Percentiles rank a stretch among this genome's conserved stretches.
Evolutionary conservation across 2,797 vertebrate genomes (phyloP).

Genomic region (Pagetopsis macropterus): DNA sequence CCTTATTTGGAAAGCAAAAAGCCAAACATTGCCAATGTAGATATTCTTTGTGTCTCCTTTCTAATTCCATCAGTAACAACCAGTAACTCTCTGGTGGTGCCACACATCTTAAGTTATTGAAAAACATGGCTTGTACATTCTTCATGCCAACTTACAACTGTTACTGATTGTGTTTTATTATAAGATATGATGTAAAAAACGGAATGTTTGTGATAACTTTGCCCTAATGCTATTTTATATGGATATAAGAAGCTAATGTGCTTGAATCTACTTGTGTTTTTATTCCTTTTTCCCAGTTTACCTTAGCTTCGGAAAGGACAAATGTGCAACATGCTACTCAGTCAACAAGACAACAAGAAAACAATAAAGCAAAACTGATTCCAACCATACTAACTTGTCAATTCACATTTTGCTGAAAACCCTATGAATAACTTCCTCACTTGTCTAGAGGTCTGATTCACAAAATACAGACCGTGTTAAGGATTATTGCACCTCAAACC

Average conservation of each 20-base stretch:
- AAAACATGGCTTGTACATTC: conserved; percentile 51
- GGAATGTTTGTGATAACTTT: conserved; percentile 69
- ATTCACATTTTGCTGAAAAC: too few relatives aligned
- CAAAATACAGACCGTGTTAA: too few relatives aligned
- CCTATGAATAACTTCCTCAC: too few relatives aligned
- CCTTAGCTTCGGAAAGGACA: too few relatives aligned
- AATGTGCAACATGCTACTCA: too few relatives aligned
- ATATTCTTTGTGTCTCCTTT: conserved; percentile 33
- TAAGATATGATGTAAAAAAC: conserved; percentile 48
- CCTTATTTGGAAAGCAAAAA: conserved; percentile 9
- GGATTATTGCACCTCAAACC: too few relatives aligned
- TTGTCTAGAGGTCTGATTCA: too few relatives aligned
- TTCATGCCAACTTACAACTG: conserved; percentile 67
- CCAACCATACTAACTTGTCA: too few relatives aligned
- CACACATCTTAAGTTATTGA: conserved; percentile 75
- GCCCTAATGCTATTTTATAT: conserved; percentile 79
- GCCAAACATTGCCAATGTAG: conserved; percentile 26
- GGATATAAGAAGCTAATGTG: conserved; percentile 72
- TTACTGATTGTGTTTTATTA: conserved; percentile 69
- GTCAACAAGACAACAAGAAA: too few relatives aligned
- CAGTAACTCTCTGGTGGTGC: conserved; percentile 34
- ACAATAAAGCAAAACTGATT: not conserved
- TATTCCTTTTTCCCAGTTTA: conserved; percentile 10
- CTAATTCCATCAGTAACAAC: conserved; percentile 21
- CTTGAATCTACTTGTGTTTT: conserved; percentile 55